Percentiles rank a stretch among this genome's conserved stretches.
Evolutionary conservation across 2,797 vertebrate species (phyloP).

Genomic region (Lithobates sylvaticus): DNA sequence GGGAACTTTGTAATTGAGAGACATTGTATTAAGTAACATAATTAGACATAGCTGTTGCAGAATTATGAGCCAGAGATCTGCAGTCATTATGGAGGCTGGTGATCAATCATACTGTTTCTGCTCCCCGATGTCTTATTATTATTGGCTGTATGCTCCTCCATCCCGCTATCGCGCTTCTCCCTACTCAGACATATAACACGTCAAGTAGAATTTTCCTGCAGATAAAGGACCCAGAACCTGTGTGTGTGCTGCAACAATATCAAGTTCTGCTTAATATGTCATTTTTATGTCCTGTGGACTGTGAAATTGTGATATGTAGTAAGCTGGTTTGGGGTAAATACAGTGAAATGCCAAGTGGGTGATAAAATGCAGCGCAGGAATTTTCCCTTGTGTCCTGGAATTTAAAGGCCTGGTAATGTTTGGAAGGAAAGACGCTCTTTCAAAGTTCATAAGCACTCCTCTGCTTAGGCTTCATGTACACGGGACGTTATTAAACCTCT

Average conservation of each 20-base stretch:
- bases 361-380: neutral
- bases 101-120: constrained; percentile 40
- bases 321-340: neutral
- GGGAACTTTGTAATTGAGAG: constrained; percentile 32
- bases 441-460: too few species aligned
- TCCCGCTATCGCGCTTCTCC: constrained; percentile 25
- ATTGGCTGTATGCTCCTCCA: constrained; percentile 19
- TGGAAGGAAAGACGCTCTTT: too few species aligned
- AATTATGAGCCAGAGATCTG: constrained; percentile 43
- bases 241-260: neutral
- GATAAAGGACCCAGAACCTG: neutral
- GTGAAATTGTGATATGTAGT: neutral
- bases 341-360: neutral
- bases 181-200: neutral
- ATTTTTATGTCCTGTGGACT: constrained; percentile 14
- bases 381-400: neutral
- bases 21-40: constrained; percentile 42
- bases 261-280: constrained; percentile 2
- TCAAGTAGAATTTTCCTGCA: constrained; percentile 2
- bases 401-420: neutral
- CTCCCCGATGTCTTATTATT: constrained; percentile 27
- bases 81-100: constrained; percentile 34
- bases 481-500: too few species aligned
- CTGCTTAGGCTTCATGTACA: too few species aligned
- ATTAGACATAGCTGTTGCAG: constrained; percentile 32